A percentile compares a stretch with the other conserved stretches of the same genome.
Evolutionary conservation across 2,797 vertebrate species (phyloP).

Genomic region (Meda fulgida): DNA sequence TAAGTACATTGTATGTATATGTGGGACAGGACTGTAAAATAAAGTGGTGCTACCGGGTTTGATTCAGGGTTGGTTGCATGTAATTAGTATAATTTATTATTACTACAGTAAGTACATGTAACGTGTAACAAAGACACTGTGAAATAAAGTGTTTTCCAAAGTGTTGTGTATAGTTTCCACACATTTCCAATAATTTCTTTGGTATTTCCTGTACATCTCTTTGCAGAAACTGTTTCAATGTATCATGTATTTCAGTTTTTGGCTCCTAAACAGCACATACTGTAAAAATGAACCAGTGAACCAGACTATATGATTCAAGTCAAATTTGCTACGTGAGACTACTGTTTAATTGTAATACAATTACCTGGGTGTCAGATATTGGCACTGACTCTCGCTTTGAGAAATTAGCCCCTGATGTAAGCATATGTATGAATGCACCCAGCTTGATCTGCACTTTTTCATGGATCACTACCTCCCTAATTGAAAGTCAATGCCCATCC

Average conservation of each 20-base stretch:
- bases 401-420: background rate
- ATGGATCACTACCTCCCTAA: conserved; percentile 45
- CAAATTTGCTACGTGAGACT: background rate
- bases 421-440: background rate
- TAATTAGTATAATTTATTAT: background rate
- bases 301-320: background rate
- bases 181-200: background rate
- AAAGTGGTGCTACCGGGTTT: background rate
- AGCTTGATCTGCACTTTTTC: conserved; percentile 32
- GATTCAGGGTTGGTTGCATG: background rate
- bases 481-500: conserved; percentile 32
- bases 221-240: background rate
- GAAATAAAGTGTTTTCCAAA: background rate
- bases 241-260: background rate
- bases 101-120: background rate
- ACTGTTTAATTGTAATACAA: background rate
- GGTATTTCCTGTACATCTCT: background rate
- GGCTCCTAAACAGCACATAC: background rate
- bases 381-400: background rate
- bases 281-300: background rate
- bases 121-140: background rate
- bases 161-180: background rate
- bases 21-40: too few species aligned
- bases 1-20: too few species aligned
- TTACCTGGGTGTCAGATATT: background rate